These are phyloP conservation scores for Bolborhynchus lineola DNA, from an alignment of 2,113 vertebrate genomes.

Conservation along the genomic window DNA sequence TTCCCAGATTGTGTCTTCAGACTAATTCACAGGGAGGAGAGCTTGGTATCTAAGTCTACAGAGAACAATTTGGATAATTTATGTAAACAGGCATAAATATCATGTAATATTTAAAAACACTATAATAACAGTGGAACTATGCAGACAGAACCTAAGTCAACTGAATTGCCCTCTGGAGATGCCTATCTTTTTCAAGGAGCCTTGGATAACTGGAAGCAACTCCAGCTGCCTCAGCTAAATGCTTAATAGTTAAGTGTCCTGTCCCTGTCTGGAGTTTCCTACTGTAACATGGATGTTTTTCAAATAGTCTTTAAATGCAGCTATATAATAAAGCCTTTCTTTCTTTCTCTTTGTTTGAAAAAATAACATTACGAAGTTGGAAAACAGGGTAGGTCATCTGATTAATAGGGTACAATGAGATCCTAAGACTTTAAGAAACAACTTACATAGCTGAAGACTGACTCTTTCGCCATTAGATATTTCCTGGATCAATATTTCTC, in stretches of 20 bases:
- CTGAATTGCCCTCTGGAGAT: not conserved
- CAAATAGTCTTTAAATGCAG: not conserved
- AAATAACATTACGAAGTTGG: not conserved
- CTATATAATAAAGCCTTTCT: not conserved
- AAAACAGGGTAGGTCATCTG: not conserved
- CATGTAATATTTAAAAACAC: not conserved
- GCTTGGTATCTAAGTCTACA: not conserved
- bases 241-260: not conserved
- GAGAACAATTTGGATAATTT: not conserved
- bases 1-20: not conserved
- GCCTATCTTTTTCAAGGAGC: not conserved
- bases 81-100: constrained; percentile 2
- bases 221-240: not conserved
- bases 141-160: not conserved
- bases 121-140: not conserved
- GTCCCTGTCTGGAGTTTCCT: not conserved
- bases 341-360: not conserved
- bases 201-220: not conserved
- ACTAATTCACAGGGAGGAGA: not conserved
- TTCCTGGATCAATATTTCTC: not conserved
- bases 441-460: not conserved
- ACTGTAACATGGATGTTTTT: not conserved
- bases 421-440: not conserved
- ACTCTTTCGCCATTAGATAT: not conserved
- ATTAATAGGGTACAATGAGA: not conserved